Base-by-base conservation (phyloP, 2,797 vertebrate species). In the Lithobates sylvaticus region DNA sequence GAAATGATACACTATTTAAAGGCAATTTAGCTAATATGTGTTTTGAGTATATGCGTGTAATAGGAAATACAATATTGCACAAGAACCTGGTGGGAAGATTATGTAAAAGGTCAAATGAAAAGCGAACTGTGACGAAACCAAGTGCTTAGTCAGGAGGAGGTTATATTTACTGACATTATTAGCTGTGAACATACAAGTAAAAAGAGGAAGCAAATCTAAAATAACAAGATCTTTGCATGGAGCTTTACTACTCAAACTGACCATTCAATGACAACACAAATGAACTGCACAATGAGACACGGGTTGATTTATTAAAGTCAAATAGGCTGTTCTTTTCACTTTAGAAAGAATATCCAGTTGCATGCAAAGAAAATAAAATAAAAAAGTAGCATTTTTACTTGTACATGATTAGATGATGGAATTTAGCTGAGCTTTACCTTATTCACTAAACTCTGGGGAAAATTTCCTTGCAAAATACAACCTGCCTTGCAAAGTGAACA, bases 21-120 rank as follows among this genome's bases (percentile, higher is more conserved):
- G 26, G 65, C 65, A 67, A 67, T 67, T 67, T 67, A 29, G 10
- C 27, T 67, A 67, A 29, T 67, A 26, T 67, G 65, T 67, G 65
- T 67, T 26, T 67, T 27, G n/a, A 67, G 65, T 26, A 67, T 67
- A 29, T 67, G 88, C 58, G 81, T 75, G 67, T 36, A 76, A 50
- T 86, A 69, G 84, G 81, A 84, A 88, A 78, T 32, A 34, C 0
- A 6, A 76, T 58, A 79, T 34, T 81, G 81, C 84, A 78, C 70
- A 84, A 36, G 3, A 2, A 80, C 79, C 64, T 39, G 0, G 27
- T 29, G 36, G 36, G 82, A 75, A 29, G 81, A 88, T 61, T 61
- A 61, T 61, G 91, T 88, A 47, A 82, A 91, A 61, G 21, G 54
- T 9, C 54, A 61, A 61, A 61, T 61, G 7, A 61, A 61, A 61